Evolutionary conservation across 2,888 invertebrate genomes (phyloP), one percentile per base, ranked within the genome.

Genomic region (Hedychridium roseum): DNA sequence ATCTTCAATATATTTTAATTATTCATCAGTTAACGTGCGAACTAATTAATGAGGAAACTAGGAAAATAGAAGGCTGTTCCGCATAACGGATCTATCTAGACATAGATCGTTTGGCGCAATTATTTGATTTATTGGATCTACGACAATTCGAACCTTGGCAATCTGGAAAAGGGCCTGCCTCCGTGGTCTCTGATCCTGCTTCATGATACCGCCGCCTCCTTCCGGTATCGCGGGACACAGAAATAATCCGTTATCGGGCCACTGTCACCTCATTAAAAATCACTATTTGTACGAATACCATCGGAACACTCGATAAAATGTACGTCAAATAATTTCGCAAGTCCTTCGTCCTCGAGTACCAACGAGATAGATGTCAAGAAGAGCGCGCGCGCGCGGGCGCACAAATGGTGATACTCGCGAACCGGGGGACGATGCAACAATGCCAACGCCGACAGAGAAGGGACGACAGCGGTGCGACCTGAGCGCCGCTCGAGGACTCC

Each of bases 81-180:
- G n/a, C n/a, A n/a, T n/a, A n/a, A n/a, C n/a, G n/a, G n/a, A n/a
- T n/a, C n/a, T n/a, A n/a, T n/a, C n/a, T n/a, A n/a, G n/a, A n/a
- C n/a, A n/a, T n/a, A n/a, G n/a, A n/a, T n/a, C n/a, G n/a, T n/a
- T n/a, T n/a, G n/a, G n/a, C n/a, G n/a, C n/a, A n/a, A n/a, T n/a
- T n/a, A n/a, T n/a, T n/a, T n/a, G n/a, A n/a, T n/a, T n/a, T n/a
- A n/a, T n/a, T n/a, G n/a, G n/a, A n/a, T n/a, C n/a, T n/a, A n/a
- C n/a, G n/a, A 31, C 6, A 15, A 11, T 28, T 36, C 39, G 36
- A 73, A 90, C 90, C 88, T 89, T 89, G 43, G 88, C 87, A 71
- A 89, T 86, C 80, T 90, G 89, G 78, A 85, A 89, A 50, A 90
- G 83, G 60, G 90, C 89, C 60, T 70, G 73, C 46, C 76, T 68